Evolutionary conservation across 2,113 vertebrate genomes (phyloP).

Genomic region (Columba janthina): DNA sequence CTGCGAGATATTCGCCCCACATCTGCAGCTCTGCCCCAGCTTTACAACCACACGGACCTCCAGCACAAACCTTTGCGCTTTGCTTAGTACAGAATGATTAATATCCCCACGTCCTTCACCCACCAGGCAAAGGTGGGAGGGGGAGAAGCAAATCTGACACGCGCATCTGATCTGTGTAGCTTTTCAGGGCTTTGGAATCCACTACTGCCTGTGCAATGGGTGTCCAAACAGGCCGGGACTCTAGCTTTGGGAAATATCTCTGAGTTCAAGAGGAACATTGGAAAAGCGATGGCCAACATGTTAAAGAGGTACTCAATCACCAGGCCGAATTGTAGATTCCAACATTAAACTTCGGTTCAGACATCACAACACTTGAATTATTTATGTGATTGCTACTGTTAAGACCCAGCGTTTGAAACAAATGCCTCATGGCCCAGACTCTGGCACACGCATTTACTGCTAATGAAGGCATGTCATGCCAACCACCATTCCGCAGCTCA

Average conservation of each 20-base stretch:
- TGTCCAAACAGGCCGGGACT: not conserved
- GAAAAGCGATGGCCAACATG: not conserved
- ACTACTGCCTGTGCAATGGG: not conserved
- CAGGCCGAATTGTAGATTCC: not conserved
- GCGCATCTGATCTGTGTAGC: not conserved
- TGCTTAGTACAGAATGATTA: not conserved
- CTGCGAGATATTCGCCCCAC: not conserved
- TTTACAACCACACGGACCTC: not conserved
- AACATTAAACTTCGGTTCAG: not conserved
- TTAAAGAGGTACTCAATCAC: not conserved
- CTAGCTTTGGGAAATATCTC: accelerated
- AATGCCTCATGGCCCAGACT: not conserved
- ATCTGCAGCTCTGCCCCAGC: not conserved
- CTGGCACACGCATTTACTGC: slow-evolving; percentile 1
- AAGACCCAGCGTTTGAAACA: not conserved
- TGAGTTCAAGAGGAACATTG: not conserved
- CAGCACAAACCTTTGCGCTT: not conserved
- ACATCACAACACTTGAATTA: slow-evolving; percentile 42
- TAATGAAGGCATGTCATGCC: not conserved
- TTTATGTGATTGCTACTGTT: slow-evolving; percentile 8
- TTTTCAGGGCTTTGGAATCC: not conserved
- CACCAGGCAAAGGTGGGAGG: not conserved
- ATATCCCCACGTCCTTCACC: not conserved
- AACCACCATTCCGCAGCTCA: not conserved
- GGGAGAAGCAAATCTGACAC: not conserved